These are phyloP conservation scores for Heliconius himera DNA, from an alignment of 1,140 invertebrate genomes.

Conservation along the genomic window DNA sequence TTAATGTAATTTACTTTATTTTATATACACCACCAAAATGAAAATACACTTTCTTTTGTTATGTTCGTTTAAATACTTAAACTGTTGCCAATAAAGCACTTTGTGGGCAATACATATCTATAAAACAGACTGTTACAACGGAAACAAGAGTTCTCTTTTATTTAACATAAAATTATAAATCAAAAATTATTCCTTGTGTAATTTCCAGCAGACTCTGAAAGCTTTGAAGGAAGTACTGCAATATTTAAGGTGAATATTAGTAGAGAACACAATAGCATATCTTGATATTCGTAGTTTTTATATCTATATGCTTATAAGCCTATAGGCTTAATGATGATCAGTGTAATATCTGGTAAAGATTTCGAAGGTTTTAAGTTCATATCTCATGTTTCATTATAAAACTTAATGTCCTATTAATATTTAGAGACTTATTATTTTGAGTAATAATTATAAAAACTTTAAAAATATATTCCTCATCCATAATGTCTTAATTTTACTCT, in stretches of 20 bases:
- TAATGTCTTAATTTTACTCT: too few relatives aligned
- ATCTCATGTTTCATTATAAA: too few relatives aligned
- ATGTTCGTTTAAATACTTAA: not conserved
- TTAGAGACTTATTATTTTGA: not conserved
- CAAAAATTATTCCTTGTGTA: conserved; percentile 10
- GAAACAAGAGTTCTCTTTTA: not conserved
- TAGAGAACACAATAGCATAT: not conserved
- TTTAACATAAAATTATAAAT: conserved; percentile 6
- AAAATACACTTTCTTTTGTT: not conserved
- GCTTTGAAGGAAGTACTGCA: not conserved
- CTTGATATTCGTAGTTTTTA: not conserved
- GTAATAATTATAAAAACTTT: too few relatives aligned
- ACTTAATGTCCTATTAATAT: not conserved
- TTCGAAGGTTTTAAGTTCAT: too few relatives aligned
- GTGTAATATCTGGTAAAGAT: too few relatives aligned
- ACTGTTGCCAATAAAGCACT: not conserved
- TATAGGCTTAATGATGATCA: not conserved
- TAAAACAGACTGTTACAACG: not conserved
- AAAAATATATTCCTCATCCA: too few relatives aligned
- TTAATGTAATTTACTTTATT: not conserved
- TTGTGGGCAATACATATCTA: not conserved
- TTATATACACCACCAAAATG: not conserved
- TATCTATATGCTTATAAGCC: not conserved
- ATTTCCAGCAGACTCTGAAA: not conserved
- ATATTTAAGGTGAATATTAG: conserved; percentile 16